A percentile compares a stretch with the other conserved stretches of the same genome.
These are phyloP conservation scores for Clarias pachynema DNA, from an alignment of 2,797 vertebrate genomes.

Conservation along the genomic window DNA sequence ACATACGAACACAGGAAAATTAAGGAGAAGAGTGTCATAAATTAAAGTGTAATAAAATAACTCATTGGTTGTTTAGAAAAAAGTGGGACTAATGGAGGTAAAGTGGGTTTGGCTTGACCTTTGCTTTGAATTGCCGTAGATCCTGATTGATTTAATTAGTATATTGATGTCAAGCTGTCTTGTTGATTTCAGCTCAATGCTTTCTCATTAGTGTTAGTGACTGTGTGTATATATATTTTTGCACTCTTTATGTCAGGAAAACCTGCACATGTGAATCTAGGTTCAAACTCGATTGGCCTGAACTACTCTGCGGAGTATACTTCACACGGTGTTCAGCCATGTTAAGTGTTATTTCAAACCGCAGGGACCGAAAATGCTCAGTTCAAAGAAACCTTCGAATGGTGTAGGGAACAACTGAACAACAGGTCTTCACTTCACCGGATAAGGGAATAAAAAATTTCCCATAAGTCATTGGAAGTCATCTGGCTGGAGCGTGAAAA, in stretches of 20 bases:
- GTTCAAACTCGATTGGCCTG: neutral
- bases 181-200: slow-evolving; percentile 34
- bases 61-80: neutral
- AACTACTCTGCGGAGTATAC: too few relatives aligned
- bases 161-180: slow-evolving; percentile 2
- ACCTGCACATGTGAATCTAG: neutral
- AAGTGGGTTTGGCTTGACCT: neutral
- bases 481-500: too few relatives aligned
- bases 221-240: neutral
- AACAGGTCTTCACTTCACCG: too few relatives aligned
- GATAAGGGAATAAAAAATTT: too few relatives aligned
- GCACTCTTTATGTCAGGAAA: neutral
- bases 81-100: neutral
- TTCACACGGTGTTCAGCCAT: too few relatives aligned
- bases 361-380: too few relatives aligned
- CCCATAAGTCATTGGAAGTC: too few relatives aligned
- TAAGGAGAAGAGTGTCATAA: neutral
- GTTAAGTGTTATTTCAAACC: too few relatives aligned
- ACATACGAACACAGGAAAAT: neutral
- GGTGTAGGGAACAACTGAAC: too few relatives aligned
- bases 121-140: neutral
- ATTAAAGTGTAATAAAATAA: neutral
- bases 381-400: too few relatives aligned
- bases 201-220: slow-evolving; percentile 29
- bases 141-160: slow-evolving; percentile 48